These are phyloP conservation scores for Cephus pulcher DNA, from an alignment of 2,888 invertebrate genomes.

Conservation along the genomic window DNA sequence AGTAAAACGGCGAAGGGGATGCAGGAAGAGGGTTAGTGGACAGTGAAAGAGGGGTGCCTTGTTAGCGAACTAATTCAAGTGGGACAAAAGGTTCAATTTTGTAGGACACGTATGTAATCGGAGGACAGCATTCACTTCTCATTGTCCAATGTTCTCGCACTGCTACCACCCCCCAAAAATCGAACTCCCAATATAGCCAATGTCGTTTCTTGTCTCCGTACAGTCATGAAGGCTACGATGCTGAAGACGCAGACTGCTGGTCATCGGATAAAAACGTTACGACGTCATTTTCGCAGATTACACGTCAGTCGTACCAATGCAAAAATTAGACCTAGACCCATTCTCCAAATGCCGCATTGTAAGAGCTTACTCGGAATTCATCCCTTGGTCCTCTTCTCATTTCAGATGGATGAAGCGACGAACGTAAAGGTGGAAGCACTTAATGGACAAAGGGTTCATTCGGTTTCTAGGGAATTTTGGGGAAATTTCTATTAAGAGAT, in stretches of 20 bases:
- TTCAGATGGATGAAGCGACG: neutral
- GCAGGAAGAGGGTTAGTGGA: neutral
- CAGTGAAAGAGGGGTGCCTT: conserved; percentile 8
- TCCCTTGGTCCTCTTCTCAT: neutral
- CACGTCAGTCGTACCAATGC: neutral
- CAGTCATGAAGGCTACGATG: neutral
- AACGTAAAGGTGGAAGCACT: neutral
- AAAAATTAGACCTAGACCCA: neutral
- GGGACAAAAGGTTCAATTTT: conserved; percentile 23
- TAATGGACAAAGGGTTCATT: neutral
- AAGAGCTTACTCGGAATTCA: neutral
- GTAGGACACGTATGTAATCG: neutral
- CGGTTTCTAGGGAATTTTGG: neutral
- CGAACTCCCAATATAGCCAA: neutral
- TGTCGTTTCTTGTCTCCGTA: neutral
- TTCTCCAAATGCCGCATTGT: neutral
- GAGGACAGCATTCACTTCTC: neutral
- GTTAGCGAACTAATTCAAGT: conserved; percentile 22
- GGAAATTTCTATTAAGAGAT: neutral
- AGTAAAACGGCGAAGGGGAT: neutral
- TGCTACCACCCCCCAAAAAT: neutral
- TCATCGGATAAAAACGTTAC: conserved; percentile 4
- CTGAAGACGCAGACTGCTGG: neutral
- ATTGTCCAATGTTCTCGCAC: conserved; percentile 1
- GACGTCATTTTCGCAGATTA: conserved; percentile 5